These are phyloP conservation scores for Strigops habroptila DNA, from an alignment of 2,113 vertebrate species.

Conservation along the genomic window DNA sequence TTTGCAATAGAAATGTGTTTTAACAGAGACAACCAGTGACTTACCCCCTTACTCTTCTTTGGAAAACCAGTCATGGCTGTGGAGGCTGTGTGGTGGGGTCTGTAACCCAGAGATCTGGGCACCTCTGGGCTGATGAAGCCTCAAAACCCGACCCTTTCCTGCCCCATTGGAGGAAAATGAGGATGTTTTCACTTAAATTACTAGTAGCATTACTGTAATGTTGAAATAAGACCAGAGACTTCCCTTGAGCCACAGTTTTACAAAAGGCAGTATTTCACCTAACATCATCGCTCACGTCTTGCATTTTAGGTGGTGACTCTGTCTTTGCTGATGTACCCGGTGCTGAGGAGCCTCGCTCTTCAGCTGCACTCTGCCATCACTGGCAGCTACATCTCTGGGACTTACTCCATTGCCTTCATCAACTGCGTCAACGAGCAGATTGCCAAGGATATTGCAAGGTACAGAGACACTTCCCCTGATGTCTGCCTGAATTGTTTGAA, in stretches of 20 bases:
- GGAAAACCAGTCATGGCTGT: background rate
- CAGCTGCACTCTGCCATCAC: slow-evolving; percentile 74
- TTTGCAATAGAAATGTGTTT: background rate
- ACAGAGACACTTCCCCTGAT: background rate
- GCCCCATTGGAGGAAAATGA: background rate
- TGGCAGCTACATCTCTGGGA: slow-evolving; percentile 76
- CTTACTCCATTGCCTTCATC: slow-evolving; percentile 81
- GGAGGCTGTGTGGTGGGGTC: background rate
- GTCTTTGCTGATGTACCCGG: slow-evolving; percentile 70
- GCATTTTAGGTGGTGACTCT: slow-evolving; percentile 64
- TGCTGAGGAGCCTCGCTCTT: slow-evolving; percentile 70
- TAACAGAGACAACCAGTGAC: background rate
- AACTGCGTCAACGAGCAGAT: slow-evolving; percentile 84
- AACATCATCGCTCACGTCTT: background rate
- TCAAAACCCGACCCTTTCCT: background rate
- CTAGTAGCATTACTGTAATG: too few relatives aligned
- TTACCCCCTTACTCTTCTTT: background rate
- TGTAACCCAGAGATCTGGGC: background rate
- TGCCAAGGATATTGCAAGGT: slow-evolving; percentile 88
- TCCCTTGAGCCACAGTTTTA: background rate
- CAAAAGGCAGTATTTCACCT: accelerated
- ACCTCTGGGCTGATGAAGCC: background rate
- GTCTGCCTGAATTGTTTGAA: background rate
- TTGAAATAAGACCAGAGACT: background rate
- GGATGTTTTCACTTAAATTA: background rate